Conservation (phyloP, 2,888 invertebrate genomes). For the Amphimallon solstitiale region DNA sequence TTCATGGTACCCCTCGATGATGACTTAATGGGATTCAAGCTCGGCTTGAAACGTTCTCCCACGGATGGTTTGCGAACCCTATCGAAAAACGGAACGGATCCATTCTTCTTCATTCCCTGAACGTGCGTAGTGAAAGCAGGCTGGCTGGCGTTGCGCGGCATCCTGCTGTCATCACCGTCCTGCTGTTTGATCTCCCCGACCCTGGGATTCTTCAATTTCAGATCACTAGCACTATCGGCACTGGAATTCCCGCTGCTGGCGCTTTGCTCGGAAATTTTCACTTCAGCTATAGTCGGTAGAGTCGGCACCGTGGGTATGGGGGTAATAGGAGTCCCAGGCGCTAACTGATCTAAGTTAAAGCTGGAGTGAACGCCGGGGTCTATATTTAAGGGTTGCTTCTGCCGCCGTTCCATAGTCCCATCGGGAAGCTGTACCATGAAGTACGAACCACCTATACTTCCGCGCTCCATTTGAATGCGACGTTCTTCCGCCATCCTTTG, state of each 20-base stretch:
- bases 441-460: slow-evolving; percentile 88
- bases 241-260: slow-evolving; percentile 68
- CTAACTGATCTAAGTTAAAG: slow-evolving; percentile 85
- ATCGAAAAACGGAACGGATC: slow-evolving; percentile 90
- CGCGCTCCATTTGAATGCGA: slow-evolving; percentile 88
- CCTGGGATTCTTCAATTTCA: slow-evolving; percentile 56
- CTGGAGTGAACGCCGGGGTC: slow-evolving; percentile 92
- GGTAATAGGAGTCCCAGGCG: slow-evolving; percentile 77
- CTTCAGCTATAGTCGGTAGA: slow-evolving; percentile 90
- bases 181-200: slow-evolving; percentile 62
- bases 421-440: slow-evolving; percentile 90
- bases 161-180: slow-evolving; percentile 48
- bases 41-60: slow-evolving; percentile 85
- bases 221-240: slow-evolving; percentile 61
- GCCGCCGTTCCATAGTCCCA: slow-evolving; percentile 88
- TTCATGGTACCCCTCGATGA: slow-evolving; percentile 79
- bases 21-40: slow-evolving; percentile 83
- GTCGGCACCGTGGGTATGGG: slow-evolving; percentile 87
- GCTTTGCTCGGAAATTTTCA: slow-evolving; percentile 73
- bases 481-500: slow-evolving; percentile 95
- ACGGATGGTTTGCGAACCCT: slow-evolving; percentile 85
- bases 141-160: slow-evolving; percentile 87
- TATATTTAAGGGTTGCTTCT: slow-evolving; percentile 90
- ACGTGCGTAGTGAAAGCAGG: slow-evolving; percentile 83
- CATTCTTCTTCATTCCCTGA: slow-evolving; percentile 84